Evolutionary conservation across 2,113 vertebrate genomes (phyloP), one percentile per base, ranked within the genome.

Genomic region (Bubo scandiacus): DNA sequence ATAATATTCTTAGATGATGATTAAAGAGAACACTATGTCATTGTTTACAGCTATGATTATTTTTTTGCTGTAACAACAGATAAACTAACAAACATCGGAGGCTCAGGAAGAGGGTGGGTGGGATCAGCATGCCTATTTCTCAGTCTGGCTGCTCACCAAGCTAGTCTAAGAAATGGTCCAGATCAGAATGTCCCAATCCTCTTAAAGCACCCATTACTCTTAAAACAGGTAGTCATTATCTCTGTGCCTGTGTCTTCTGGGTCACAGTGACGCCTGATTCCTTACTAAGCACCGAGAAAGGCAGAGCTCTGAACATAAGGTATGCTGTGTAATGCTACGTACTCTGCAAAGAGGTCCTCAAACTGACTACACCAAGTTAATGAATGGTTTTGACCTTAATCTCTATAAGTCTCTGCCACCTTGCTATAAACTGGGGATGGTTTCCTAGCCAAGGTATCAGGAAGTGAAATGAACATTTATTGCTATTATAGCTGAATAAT

Each of bases 61-160:
- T 61, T 75, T 68, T 66, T 81, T 36, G 17, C 94, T 83, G 1
- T 65, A 92, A 93, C 81, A 93, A 93, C 66, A 95, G 83, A 92
- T 55, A 95, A 92, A 92, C 42, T 59, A 78, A 74, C 51, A 84
- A 86, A 54, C 45, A 65, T 29, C 47, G 23, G 59, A 45, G 85
- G 58, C 38, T n/a, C 22, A 63, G 57, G 36, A 85, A 77, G 43
- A 25, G 36, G 66, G 74, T 68, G 75, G 68, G 51, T 92, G 68
- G 47, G 47, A 83, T 45, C 1, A 0, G 34, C 52, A 55, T 27
- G 40, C 34, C 58, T 15, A 2, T 27, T 87, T 83, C 90, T 72
- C 71, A 55, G 51, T 8, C 71, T 88, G 72, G 86, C 88, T 78
- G 82, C 75, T 92, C 59, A 81, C 22, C 21, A 43, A 90, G 61